Evolutionary conservation across 2,113 vertebrate genomes (phyloP).

Genomic region (Psittacula cyanocephala): DNA sequence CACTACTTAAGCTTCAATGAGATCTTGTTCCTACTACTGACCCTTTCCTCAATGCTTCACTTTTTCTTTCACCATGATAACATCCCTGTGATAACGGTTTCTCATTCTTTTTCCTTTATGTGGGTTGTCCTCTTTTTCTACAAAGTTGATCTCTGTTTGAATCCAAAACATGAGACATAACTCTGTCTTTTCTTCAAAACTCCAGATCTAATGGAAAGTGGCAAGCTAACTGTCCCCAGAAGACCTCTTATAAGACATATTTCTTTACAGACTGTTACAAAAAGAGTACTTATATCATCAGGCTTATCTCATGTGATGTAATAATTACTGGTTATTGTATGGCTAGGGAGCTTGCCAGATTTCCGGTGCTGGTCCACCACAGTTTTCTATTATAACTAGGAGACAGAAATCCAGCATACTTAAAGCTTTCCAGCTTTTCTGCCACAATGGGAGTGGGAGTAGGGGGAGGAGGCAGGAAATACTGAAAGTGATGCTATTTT

Average conservation of each 20-base stretch:
- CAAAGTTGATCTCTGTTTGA: neutral
- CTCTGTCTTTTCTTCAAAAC: neutral
- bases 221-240: neutral
- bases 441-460: neutral
- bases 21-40: neutral
- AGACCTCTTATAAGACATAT: neutral
- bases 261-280: neutral
- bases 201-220: neutral
- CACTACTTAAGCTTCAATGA: neutral
- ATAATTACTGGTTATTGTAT: neutral
- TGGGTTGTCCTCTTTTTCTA: neutral
- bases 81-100: neutral
- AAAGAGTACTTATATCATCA: neutral
- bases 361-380: neutral
- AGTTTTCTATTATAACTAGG: neutral
- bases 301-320: neutral
- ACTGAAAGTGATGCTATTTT: neutral
- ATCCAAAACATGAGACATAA: neutral
- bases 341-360: neutral
- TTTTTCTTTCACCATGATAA: neutral
- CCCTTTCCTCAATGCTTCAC: neutral
- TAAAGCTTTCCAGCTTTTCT: neutral
- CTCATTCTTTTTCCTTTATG: neutral
- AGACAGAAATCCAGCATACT: neutral
- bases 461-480: neutral